Base-by-base conservation (phyloP, 2,797 vertebrate genomes). In the Gallirallus australis region DNA sequence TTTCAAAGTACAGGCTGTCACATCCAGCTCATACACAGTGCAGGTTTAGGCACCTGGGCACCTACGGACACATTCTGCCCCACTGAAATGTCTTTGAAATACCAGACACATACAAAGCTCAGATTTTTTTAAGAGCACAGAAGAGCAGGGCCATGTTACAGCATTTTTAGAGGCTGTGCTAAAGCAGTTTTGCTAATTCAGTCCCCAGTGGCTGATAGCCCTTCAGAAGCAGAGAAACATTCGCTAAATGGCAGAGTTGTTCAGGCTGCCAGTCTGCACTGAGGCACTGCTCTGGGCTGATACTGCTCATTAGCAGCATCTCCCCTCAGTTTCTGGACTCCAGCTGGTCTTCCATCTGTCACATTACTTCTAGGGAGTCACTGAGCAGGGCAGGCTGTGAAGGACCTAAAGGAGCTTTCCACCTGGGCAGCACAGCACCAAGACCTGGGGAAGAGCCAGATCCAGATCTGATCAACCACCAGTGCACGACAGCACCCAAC, bases 21-120 rank as follows among this genome's bases (percentile, higher is more conserved):
- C 18, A 21, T 2, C 33, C 65, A 39, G 72, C 64, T 80, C 8
- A 0, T 11, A 3, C 19, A 19, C 4, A 4, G 28, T 2, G n/a
- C 17, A 19, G 48, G 4, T 4, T 28, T 4, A 2, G 35, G 35
- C n/a, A 85, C 8, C 0, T 2, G 10, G 9, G 21, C 15, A 11
- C 18, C 45, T 20, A 9, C 2, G 2, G 45, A 18, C 20, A 17
- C 27, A 6, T 13, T 61, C 76, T 23, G 13, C 12, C 11, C 27
- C 31, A 13, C 12, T 3, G 15, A 65, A 53, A 6, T 11, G 2
- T 28, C 52, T 77, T 30, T 40, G 30, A 72, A 68, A 65, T 6
- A 48, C 2, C 68, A 64, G 18, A 24, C 56, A 11, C 19, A 5
- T 2, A 7, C 4, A 48, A 59, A 71, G 47, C 39, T 47, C 53